phyloP scores from a whole-genome alignment of 2,888 invertebrate species.

The Leptinotarsa peninsularis region DNA sequence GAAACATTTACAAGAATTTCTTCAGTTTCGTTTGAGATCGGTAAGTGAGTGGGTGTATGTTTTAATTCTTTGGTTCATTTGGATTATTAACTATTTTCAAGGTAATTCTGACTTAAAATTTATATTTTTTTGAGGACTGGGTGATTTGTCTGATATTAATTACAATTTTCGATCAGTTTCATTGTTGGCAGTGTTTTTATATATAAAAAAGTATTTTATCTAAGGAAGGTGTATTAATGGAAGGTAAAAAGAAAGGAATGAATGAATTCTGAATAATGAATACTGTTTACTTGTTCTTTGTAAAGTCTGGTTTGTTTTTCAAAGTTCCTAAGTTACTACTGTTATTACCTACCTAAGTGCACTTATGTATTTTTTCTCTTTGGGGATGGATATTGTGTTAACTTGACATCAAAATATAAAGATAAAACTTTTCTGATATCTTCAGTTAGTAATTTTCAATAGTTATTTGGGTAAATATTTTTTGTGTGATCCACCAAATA shows the following conservation, averaged over 20 bases:
- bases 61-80: constrained; percentile 50
- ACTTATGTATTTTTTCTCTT: background rate
- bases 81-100: constrained; percentile 55
- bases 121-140: constrained; percentile 13
- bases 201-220: constrained; percentile 4
- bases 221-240: background rate
- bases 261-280: background rate
- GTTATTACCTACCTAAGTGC: background rate
- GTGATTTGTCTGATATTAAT: background rate
- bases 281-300: background rate
- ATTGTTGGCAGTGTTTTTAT: background rate
- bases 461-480: too few relatives aligned
- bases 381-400: too few relatives aligned
- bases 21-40: constrained; percentile 56
- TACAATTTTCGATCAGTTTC: background rate
- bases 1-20: constrained; percentile 16
- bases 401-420: too few relatives aligned
- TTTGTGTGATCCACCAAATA: too few relatives aligned
- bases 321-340: background rate
- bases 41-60: constrained; percentile 60
- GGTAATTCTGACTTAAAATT: constrained; percentile 49
- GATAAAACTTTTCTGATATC: too few relatives aligned
- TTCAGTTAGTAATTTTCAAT: too few relatives aligned
- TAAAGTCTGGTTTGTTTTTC: background rate
- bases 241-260: constrained; percentile 10